Conservation (phyloP, 2,797 vertebrate genomes). For the Leptatherina wallacei region DNA sequence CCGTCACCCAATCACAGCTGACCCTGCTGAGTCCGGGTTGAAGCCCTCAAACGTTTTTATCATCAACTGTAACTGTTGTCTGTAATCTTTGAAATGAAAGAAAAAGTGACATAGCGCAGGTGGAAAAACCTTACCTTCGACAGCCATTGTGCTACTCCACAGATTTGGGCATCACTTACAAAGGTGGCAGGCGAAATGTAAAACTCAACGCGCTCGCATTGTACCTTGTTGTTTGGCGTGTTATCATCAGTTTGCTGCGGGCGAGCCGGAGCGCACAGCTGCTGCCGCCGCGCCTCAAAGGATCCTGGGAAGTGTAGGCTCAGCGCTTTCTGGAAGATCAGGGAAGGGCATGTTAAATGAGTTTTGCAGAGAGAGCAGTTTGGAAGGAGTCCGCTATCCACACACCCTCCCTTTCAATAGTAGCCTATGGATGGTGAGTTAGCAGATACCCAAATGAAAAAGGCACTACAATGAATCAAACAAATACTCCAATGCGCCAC, state of each 20-base stretch:
- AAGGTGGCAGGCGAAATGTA: conserved; percentile 29
- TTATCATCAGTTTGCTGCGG: conserved; percentile 78
- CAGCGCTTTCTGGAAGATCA: conserved; percentile 7
- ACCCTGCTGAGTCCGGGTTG: conserved; percentile 39
- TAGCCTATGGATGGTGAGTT: not conserved
- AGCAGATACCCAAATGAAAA: not conserved
- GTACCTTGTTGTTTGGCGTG: conserved; percentile 69
- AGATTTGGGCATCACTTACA: conserved; percentile 67
- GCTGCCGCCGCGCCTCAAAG: conserved; percentile 62
- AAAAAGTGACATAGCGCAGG: not conserved
- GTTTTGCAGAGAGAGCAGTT: conserved; percentile 6
- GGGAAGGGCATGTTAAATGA: not conserved
- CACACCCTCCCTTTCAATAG: not conserved
- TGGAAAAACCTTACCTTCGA: conserved; percentile 79
- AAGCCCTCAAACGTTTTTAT: conserved; percentile 13
- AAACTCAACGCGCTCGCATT: conserved; percentile 63
- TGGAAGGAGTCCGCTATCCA: not conserved
- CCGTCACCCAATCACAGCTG: conserved; percentile 68
- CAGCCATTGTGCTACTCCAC: conserved; percentile 80
- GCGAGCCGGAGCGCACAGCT: conserved; percentile 68
- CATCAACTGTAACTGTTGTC: conserved; percentile 11
- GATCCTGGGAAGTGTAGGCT: conserved; percentile 80
- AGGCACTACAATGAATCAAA: not conserved
- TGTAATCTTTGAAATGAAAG: not conserved
- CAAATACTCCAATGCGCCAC: not conserved